Percentiles rank a stretch among this genome's conserved stretches.
Conservation (phyloP, 2,113 vertebrate species). For the Capreolus pygargus region DNA sequence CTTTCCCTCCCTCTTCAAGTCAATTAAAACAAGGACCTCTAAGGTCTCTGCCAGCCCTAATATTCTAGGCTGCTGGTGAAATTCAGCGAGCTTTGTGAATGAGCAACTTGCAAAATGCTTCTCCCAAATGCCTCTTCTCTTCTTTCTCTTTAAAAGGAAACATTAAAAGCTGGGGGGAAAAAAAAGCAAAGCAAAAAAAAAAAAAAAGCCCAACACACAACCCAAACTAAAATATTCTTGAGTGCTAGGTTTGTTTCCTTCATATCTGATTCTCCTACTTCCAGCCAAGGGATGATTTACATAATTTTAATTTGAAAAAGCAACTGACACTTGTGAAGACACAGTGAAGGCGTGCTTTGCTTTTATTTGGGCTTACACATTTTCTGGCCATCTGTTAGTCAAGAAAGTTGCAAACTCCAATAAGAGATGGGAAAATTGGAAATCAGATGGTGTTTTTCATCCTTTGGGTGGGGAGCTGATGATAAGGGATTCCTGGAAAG, state of each 20-base stretch:
- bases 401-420: slow-evolving; percentile 68
- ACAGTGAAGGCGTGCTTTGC: slow-evolving; percentile 42
- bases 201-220: not conserved
- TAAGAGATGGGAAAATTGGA: slow-evolving; percentile 52
- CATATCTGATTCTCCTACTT: slow-evolving; percentile 25
- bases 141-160: slow-evolving; percentile 68
- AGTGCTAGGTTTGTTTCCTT: slow-evolving; percentile 32
- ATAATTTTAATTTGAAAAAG: slow-evolving; percentile 69
- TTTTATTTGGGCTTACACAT: slow-evolving; percentile 78
- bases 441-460: slow-evolving; percentile 65
- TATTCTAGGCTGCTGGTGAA: not conserved
- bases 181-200: not conserved
- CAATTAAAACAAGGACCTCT: not conserved
- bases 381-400: slow-evolving; percentile 70
- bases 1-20: not conserved
- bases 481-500: slow-evolving; percentile 64
- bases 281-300: slow-evolving; percentile 57
- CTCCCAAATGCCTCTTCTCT: slow-evolving; percentile 47
- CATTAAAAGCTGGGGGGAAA: slow-evolving; percentile 7
- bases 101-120: slow-evolving; percentile 42
- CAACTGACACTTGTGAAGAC: slow-evolving; percentile 45
- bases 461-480: slow-evolving; percentile 49
- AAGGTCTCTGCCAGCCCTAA: not conserved
- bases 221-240: slow-evolving; percentile 36
- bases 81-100: slow-evolving; percentile 37